These are phyloP conservation scores for Echinometra lucunter DNA, from an alignment of 53 echinoderm and acorn worm genomes.

Conservation along the genomic window DNA sequence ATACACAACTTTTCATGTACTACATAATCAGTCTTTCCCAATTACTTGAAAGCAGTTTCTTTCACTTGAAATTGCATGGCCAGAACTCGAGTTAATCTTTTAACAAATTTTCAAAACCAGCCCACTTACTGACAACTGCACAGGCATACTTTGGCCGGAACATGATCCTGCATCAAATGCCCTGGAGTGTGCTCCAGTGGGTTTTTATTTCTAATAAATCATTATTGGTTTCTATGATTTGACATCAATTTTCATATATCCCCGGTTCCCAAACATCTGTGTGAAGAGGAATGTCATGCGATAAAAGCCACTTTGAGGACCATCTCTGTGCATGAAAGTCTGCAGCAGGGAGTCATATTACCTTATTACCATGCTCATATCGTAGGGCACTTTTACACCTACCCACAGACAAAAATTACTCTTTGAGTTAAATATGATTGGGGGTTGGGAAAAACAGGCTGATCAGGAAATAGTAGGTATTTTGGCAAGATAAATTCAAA, in stretches of 20 bases:
- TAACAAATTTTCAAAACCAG: background rate
- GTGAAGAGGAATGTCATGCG: background rate
- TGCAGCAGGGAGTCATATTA: background rate
- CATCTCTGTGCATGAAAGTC: background rate
- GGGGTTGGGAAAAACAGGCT: background rate
- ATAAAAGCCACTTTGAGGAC: background rate
- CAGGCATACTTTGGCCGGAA: too few species aligned
- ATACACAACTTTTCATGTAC: too few species aligned
- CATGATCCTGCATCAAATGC: background rate
- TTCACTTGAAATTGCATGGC: too few species aligned
- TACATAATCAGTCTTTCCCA: too few species aligned
- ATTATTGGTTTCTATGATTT: background rate
- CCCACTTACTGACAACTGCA: background rate
- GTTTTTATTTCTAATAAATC: background rate
- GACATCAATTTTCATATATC: background rate
- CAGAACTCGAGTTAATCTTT: too few species aligned
- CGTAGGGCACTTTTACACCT: background rate
- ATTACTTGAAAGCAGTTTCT: too few species aligned
- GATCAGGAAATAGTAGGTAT: background rate
- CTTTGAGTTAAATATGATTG: background rate
- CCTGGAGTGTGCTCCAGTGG: background rate
- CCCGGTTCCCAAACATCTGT: background rate
- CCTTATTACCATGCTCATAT: background rate
- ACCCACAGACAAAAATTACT: background rate
- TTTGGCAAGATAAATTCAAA: background rate